phyloP scores from a whole-genome alignment of 2,113 vertebrate genomes.

The Chaetodon trifascialis region DNA sequence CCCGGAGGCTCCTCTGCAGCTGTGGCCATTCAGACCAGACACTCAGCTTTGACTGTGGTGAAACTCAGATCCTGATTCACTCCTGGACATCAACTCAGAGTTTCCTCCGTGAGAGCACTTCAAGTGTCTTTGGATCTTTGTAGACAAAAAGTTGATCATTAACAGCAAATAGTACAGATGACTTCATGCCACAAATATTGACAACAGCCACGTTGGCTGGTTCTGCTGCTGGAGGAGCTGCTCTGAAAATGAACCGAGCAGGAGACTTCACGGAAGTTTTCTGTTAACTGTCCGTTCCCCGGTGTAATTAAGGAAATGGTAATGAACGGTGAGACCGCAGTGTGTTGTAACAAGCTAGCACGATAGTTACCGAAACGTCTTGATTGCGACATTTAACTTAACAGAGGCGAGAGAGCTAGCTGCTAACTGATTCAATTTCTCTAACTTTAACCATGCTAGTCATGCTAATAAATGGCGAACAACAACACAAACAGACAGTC shows the following conservation, averaged over 20 bases:
- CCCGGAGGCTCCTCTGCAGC: slow-evolving; percentile 75
- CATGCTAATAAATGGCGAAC: background rate
- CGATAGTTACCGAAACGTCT: background rate
- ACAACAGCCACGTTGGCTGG: slow-evolving; percentile 57
- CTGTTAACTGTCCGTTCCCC: background rate
- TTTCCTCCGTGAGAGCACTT: background rate
- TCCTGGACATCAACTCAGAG: slow-evolving; percentile 4
- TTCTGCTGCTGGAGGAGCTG: slow-evolving; percentile 1
- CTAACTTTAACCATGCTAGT: slow-evolving; percentile 3
- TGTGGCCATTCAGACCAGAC: slow-evolving; percentile 78
- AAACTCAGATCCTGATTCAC: slow-evolving; percentile 22
- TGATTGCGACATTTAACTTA: slow-evolving; percentile 13
- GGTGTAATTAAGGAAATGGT: background rate
- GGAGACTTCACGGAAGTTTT: background rate
- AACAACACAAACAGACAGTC: background rate
- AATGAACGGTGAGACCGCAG: background rate
- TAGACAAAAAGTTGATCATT: background rate
- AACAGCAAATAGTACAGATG: slow-evolving; percentile 3
- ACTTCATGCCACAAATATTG: slow-evolving; percentile 48
- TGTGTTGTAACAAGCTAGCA: background rate
- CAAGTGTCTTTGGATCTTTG: slow-evolving; percentile 1
- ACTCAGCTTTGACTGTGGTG: background rate
- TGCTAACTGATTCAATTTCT: slow-evolving; percentile 41
- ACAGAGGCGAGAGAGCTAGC: slow-evolving; percentile 22
- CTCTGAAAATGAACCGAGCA: background rate